Evolutionary conservation across 64 coral and sea anemone species (phyloP).

Genomic region (Pocillopora verrucosa): DNA sequence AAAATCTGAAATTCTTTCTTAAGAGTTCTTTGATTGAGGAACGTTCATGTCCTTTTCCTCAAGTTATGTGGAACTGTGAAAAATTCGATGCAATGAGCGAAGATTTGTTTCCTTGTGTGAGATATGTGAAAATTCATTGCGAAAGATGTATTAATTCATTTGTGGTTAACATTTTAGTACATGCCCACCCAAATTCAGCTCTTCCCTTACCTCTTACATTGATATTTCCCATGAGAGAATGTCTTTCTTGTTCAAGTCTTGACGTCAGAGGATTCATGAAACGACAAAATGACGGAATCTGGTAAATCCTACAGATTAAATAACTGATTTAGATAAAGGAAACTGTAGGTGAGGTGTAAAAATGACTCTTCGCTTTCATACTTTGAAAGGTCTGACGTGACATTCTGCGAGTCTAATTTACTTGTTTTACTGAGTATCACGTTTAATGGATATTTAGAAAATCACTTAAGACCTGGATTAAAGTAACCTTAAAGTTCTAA

Average conservation of each 20-base stretch:
- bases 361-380: neutral
- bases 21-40: too few relatives aligned
- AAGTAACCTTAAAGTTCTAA: neutral
- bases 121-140: neutral
- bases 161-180: neutral
- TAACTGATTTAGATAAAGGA: neutral
- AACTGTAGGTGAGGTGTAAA: neutral
- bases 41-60: too few relatives aligned
- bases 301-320: neutral
- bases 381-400: neutral
- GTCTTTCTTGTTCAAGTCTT: neutral
- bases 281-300: neutral
- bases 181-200: neutral
- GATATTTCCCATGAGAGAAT: neutral
- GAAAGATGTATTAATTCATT: neutral
- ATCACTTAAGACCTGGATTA: neutral
- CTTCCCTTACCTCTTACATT: neutral
- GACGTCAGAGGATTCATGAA: neutral
- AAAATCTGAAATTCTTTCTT: too few relatives aligned
- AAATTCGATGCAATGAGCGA: neutral
- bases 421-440: neutral
- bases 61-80: neutral
- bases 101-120: neutral
- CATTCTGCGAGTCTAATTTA: neutral
- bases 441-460: conserved; percentile 5